Percentiles rank a stretch among this genome's conserved stretches.
phyloP scores from a whole-genome alignment of 1,140 invertebrate species.

The Drosophila novamexicana region DNA sequence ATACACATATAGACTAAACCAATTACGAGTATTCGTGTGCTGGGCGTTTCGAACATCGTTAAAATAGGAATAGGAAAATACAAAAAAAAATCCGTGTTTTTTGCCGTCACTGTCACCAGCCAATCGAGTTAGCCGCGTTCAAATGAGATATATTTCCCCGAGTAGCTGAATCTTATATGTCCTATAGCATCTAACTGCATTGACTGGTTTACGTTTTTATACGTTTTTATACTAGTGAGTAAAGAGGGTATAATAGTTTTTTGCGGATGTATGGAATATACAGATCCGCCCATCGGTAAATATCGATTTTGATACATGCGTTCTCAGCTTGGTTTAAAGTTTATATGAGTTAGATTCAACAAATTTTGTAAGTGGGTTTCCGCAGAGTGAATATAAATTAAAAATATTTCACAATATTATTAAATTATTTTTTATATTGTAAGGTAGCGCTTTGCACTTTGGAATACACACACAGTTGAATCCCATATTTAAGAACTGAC shows the following conservation, averaged over 20 bases:
- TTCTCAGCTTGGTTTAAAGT: too few species aligned
- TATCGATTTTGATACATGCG: too few species aligned
- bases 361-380: too few species aligned
- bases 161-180: slow-evolving; percentile 55
- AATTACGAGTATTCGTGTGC: slow-evolving; percentile 46
- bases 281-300: too few species aligned
- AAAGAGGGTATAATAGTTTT: not conserved
- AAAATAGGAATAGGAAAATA: slow-evolving; percentile 16
- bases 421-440: too few species aligned
- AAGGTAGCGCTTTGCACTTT: too few species aligned
- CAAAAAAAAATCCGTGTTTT: slow-evolving; percentile 14
- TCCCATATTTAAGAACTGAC: too few species aligned
- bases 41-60: slow-evolving; percentile 20
- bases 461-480: too few species aligned
- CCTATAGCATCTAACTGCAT: not conserved
- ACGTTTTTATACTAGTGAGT: not conserved
- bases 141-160: slow-evolving; percentile 56
- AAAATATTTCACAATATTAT: too few species aligned
- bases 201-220: not conserved
- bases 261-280: not conserved
- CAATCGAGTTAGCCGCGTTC: slow-evolving; percentile 59
- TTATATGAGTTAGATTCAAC: too few species aligned
- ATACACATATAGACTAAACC: slow-evolving; percentile 85
- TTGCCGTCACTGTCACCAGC: slow-evolving; percentile 36
- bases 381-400: too few species aligned